Conservation (phyloP, 2,113 vertebrate genomes). For the Passer domesticus region DNA sequence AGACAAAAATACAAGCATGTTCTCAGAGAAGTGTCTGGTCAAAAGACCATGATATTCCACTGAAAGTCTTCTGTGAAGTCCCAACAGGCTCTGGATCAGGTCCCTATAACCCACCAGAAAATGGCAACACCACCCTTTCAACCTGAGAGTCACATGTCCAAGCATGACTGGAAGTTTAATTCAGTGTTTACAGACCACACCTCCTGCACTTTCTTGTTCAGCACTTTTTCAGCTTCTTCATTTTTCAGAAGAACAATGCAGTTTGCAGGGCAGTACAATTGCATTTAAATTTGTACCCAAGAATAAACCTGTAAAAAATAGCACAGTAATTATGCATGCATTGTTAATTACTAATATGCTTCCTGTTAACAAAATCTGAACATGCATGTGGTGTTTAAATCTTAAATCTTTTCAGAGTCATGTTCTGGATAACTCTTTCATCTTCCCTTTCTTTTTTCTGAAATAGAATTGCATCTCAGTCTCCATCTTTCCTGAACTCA, state of each 20-base stretch:
- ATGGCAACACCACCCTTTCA: not conserved
- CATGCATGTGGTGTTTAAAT: not conserved
- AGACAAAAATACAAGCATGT: not conserved
- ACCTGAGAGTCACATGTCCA: not conserved
- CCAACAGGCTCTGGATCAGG: not conserved
- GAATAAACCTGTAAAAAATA: not conserved
- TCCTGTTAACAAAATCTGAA: not conserved
- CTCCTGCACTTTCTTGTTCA: not conserved
- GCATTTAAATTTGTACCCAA: not conserved
- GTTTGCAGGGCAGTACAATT: not conserved
- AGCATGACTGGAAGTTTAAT: not conserved
- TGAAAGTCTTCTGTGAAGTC: not conserved
- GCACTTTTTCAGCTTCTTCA: not conserved
- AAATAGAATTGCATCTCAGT: not conserved
- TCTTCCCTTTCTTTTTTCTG: not conserved
- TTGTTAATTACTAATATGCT: not conserved
- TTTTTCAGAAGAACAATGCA: not conserved
- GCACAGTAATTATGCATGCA: not conserved
- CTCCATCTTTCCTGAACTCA: not conserved
- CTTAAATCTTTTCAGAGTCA: not conserved
- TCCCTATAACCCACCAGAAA: not conserved
- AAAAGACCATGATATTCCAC: not conserved
- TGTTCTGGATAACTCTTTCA: not conserved
- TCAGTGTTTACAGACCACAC: not conserved
- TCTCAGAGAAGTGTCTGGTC: not conserved